Evolutionary conservation across 2,888 invertebrate species (phyloP).

Genomic region (Drosophila mimica): DNA sequence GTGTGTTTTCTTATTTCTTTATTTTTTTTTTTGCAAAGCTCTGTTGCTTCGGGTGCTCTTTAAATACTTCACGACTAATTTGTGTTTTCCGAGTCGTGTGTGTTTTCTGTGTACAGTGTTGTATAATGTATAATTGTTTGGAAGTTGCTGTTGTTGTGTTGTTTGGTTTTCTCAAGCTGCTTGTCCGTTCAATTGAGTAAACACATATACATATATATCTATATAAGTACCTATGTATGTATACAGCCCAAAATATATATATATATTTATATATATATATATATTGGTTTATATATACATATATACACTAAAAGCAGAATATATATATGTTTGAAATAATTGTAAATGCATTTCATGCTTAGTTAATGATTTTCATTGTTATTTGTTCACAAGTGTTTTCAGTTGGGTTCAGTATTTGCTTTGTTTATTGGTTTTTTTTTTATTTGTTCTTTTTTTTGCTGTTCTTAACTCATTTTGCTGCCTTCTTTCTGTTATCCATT

Average conservation of each 20-base stretch:
- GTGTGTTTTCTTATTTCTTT: conserved; percentile 1
- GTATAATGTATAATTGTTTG: conserved; percentile 47
- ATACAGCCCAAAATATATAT: conserved; percentile 22
- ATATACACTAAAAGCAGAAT: conserved; percentile 24
- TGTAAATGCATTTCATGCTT: conserved; percentile 78
- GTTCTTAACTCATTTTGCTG: background rate
- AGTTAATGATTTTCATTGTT: conserved; percentile 69
- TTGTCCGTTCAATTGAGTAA: conserved; percentile 23
- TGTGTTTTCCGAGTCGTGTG: background rate
- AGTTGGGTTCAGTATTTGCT: conserved; percentile 61
- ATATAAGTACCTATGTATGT: conserved; percentile 33
- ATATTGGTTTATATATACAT: conserved; percentile 30
- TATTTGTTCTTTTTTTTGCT: background rate
- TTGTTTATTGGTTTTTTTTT: conserved; percentile 5
- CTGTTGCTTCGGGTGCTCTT: conserved; percentile 9
- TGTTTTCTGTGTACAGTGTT: conserved; percentile 11
- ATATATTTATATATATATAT: conserved; percentile 39
- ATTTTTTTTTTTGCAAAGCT: background rate
- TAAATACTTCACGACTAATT: conserved; percentile 6
- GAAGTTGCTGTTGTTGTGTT: conserved; percentile 50
- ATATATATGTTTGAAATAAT: conserved; percentile 45
- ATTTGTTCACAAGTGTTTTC: conserved; percentile 45
- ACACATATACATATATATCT: conserved; percentile 31
- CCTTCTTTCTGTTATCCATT: background rate
- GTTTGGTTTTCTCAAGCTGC: conserved; percentile 11